Conservation (phyloP, 2,113 vertebrate species). For the Pseudorhombus dupliciocellatus region DNA sequence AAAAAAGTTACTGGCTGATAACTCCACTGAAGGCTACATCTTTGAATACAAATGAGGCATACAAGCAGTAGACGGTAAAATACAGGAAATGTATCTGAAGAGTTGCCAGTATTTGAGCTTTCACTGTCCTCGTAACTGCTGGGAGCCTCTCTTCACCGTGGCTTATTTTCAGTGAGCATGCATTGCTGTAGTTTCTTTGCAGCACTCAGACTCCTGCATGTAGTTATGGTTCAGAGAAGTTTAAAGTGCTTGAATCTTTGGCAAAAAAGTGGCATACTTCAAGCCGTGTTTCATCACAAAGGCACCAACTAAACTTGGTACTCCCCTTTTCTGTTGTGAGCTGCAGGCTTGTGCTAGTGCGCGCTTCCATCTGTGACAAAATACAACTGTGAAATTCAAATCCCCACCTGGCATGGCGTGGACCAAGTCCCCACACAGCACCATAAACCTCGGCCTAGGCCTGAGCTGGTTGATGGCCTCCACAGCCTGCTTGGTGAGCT, state of each 20-base stretch:
- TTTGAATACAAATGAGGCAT: slow-evolving; percentile 6
- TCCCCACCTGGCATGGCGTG: slow-evolving; percentile 93
- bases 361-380: too few relatives aligned
- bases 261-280: not conserved
- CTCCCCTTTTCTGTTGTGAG: not conserved
- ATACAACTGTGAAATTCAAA: not conserved
- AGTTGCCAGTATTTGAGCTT: slow-evolving; percentile 28
- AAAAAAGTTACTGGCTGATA: not conserved
- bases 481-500: slow-evolving; percentile 87
- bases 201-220: not conserved
- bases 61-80: not conserved
- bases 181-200: slow-evolving; percentile 1
- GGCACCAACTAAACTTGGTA: not conserved
- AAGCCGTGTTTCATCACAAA: too few relatives aligned
- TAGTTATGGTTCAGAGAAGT: not conserved
- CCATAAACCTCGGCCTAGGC: slow-evolving; percentile 90
- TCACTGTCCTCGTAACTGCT: slow-evolving; percentile 2
- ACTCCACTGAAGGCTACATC: not conserved
- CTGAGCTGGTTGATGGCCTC: slow-evolving; percentile 86
- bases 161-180: slow-evolving; percentile 8
- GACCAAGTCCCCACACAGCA: slow-evolving; percentile 92
- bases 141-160: slow-evolving; percentile 3
- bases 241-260: not conserved
- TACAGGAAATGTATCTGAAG: slow-evolving; percentile 18
- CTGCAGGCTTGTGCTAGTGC: not conserved